Evolutionary conservation across 1,140 invertebrate species (phyloP).

Genomic region (Notospermus geniculatus): DNA sequence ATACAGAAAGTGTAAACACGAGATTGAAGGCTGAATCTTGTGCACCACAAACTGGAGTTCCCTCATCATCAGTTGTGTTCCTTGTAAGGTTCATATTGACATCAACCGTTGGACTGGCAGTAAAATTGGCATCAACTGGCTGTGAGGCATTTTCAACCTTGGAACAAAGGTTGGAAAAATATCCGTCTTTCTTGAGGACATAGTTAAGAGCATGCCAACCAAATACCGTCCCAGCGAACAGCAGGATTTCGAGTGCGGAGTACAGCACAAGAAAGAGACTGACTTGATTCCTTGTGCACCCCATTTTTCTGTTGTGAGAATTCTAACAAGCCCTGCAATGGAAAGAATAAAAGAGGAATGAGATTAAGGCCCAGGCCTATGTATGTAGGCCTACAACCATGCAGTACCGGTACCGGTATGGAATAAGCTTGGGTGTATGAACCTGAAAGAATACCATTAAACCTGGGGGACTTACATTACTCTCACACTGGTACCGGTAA

Average conservation of each 20-base stretch:
- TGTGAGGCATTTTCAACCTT: background rate
- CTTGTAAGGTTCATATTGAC: background rate
- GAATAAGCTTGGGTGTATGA: too few relatives aligned
- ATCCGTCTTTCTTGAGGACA: conserved; percentile 27
- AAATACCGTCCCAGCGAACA: conserved; percentile 27
- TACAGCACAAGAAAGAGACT: conserved; percentile 8
- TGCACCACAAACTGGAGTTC: conserved; percentile 6
- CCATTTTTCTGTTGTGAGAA: too few relatives aligned
- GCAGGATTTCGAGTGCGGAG: conserved; percentile 21
- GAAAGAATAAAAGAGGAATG: too few relatives aligned
- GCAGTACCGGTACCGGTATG: too few relatives aligned
- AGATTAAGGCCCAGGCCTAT: too few relatives aligned
- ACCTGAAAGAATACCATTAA: too few relatives aligned
- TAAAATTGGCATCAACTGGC: background rate
- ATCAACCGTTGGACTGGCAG: background rate
- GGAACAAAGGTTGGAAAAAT: conserved; percentile 19
- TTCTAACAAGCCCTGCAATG: too few relatives aligned
- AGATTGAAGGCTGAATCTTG: conserved; percentile 27
- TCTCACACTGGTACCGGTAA: too few relatives aligned
- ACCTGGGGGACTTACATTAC: too few relatives aligned
- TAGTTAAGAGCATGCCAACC: conserved; percentile 28
- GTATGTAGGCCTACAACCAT: too few relatives aligned
- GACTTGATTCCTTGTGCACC: too few relatives aligned
- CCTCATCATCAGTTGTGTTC: background rate
- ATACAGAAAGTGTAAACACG: conserved; percentile 22